phyloP scores from a whole-genome alignment of 2,113 vertebrate species.

The Hypocryptadius cinnamomeus region DNA sequence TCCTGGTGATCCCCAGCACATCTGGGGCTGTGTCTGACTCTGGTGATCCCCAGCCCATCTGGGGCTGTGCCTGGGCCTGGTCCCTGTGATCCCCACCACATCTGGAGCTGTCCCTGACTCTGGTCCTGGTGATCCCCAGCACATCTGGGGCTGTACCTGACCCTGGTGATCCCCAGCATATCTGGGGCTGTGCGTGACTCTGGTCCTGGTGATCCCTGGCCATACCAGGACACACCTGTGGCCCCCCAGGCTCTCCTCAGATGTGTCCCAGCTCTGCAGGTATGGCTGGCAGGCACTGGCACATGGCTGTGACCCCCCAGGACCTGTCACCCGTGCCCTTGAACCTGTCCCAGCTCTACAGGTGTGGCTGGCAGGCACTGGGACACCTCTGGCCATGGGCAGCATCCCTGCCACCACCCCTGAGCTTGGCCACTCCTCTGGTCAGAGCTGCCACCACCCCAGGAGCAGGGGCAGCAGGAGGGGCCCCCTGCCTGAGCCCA shows the following conservation, averaged over 20 bases:
- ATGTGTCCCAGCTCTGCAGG: neutral
- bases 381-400: neutral
- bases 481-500: rapidly evolving
- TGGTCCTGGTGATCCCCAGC: neutral
- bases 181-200: no score
- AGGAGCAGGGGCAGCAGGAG: rapidly evolving
- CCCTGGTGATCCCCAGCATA: neutral
- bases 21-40: neutral
- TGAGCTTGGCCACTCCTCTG: rapidly evolving
- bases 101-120: neutral
- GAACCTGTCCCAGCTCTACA: neutral
- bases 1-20: neutral
- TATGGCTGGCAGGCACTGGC: neutral
- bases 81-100: neutral
- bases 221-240: neutral
- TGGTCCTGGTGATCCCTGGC: neutral
- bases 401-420: neutral
- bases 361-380: neutral
- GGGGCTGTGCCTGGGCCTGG: rapidly evolving
- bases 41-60: no score
- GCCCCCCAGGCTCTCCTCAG: neutral
- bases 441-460: neutral
- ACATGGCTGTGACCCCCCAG: neutral
- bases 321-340: neutral
- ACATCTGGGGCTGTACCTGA: neutral